These are phyloP conservation scores for Ischnura elegans DNA, from an alignment of 2,888 invertebrate genomes.

Conservation along the genomic window DNA sequence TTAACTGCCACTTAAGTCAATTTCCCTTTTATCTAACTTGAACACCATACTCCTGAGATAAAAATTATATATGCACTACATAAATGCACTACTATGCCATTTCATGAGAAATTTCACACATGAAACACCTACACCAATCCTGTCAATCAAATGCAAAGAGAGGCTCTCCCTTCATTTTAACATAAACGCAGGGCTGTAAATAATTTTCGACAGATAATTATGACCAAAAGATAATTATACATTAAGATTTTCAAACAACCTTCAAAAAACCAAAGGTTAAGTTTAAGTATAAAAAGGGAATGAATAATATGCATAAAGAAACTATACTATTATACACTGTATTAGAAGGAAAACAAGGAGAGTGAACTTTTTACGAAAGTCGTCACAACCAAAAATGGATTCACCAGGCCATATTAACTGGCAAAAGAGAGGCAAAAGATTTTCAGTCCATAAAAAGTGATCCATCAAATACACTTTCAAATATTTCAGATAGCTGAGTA, in stretches of 20 bases:
- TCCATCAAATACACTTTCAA: conserved; percentile 6
- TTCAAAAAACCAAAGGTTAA: not conserved
- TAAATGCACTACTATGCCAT: not conserved
- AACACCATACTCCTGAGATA: not conserved
- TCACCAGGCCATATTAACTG: not conserved
- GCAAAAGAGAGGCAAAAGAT: not conserved
- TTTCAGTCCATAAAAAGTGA: conserved; percentile 5
- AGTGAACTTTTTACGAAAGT: too few species aligned
- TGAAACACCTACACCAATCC: not conserved
- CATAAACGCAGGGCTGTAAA: too few species aligned
- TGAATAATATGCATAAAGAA: not conserved
- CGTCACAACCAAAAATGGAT: conserved; percentile 3
- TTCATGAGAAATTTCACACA: too few species aligned
- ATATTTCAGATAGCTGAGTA: conserved; percentile 3
- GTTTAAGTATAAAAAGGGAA: not conserved
- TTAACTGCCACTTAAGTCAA: not conserved
- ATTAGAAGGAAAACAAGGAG: not conserved
- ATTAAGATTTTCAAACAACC: not conserved
- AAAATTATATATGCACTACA: not conserved
- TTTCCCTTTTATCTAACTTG: not conserved
- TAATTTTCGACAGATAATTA: too few species aligned
- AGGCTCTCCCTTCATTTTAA: too few species aligned
- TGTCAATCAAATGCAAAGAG: not conserved
- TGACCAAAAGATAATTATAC: too few species aligned
- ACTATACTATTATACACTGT: not conserved